Evolutionary conservation across 2,113 vertebrate genomes (phyloP).

Genomic region (mouse (Mus musculus)): GRCm39 chr1:165450501-165451000

Average conservation of each 20-base stretch:
- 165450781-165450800: not conserved
- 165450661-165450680: not conserved
- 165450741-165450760: not conserved
- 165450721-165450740: not conserved
- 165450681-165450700: not conserved
- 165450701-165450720: not conserved
- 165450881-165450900: not conserved
- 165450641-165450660: not conserved
- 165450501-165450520: not conserved
- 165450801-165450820: not conserved
- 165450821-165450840: not conserved
- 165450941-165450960: slow-evolving; percentile 18
- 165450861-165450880: not conserved
- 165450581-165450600: not conserved
- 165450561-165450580: not conserved
- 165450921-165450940: not conserved
- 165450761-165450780: not conserved
- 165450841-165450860: not conserved
- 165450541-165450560: not conserved
- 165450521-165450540: not conserved
- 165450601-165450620: not conserved
- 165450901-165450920: slow-evolving; percentile 34
- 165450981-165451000: not conserved
- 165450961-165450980: not conserved
- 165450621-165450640: not conserved